phyloP scores from a whole-genome alignment of 2,797 vertebrate species.

The Kryptolebias ocellatus region DNA sequence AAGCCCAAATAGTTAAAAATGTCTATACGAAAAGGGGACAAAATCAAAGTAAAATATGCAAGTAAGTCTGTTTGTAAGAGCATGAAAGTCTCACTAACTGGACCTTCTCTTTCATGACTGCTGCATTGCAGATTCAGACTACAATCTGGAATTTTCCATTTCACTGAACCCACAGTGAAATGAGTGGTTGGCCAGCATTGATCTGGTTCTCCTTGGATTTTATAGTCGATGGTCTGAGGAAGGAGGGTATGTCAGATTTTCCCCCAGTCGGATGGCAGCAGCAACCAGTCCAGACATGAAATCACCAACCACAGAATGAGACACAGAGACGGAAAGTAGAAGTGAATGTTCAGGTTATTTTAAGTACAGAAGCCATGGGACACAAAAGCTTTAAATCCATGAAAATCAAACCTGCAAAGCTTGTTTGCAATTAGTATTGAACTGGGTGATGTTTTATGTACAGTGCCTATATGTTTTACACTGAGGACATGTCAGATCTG shows the following conservation, averaged over 20 bases:
- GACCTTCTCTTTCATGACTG: slow-evolving; percentile 1
- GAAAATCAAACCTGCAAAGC: not conserved
- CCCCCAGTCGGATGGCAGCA: slow-evolving; percentile 50
- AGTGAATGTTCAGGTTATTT: slow-evolving; percentile 7
- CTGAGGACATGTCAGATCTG: too few relatives aligned
- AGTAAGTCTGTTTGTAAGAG: not conserved
- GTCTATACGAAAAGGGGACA: not conserved
- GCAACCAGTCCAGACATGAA: slow-evolving; percentile 72
- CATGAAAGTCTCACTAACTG: not conserved
- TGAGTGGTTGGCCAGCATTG: slow-evolving; percentile 17
- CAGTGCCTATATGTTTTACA: too few relatives aligned
- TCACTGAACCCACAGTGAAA: slow-evolving; percentile 25
- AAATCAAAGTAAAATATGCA: not conserved
- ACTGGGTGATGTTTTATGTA: not conserved
- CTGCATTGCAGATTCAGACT: slow-evolving; percentile 12
- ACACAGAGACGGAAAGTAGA: slow-evolving; percentile 2
- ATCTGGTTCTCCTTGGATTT: slow-evolving; percentile 45
- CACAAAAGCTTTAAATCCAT: not conserved
- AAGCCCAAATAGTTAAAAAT: too few relatives aligned
- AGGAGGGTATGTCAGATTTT: slow-evolving; percentile 60
- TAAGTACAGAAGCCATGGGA: not conserved
- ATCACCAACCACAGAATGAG: slow-evolving; percentile 62
- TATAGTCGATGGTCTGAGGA: slow-evolving; percentile 34
- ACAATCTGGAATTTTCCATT: slow-evolving; percentile 35
- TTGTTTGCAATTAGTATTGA: not conserved